These are phyloP conservation scores for Acanthosoma haemorrhoidale DNA, from an alignment of 2,888 invertebrate species.

Conservation along the genomic window DNA sequence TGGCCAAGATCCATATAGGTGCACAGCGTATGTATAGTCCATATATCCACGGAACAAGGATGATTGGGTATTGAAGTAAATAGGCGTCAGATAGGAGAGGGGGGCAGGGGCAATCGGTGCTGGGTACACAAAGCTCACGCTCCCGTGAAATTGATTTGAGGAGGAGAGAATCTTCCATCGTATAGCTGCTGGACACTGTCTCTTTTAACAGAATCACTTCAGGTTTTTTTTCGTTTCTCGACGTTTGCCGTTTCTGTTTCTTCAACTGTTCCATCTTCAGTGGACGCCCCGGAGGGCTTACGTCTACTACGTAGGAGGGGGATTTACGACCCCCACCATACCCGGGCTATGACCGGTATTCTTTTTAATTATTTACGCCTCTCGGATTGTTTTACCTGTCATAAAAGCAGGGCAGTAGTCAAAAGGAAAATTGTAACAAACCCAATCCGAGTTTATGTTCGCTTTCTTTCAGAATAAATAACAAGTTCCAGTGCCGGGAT, in stretches of 20 bases:
- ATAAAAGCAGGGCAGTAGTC: neutral
- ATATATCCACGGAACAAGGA: neutral
- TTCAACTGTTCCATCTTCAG: neutral
- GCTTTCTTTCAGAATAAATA: slow-evolving; percentile 15
- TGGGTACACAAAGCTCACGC: slow-evolving; percentile 40
- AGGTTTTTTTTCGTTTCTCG: neutral
- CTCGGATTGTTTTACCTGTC: neutral
- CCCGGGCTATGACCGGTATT: neutral
- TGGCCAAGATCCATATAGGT: no score
- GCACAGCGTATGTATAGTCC: no score
- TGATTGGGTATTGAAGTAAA: slow-evolving; percentile 5
- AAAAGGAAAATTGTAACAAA: slow-evolving; percentile 19
- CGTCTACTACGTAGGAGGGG: no score
- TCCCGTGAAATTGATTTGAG: slow-evolving; percentile 41
- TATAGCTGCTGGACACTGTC: neutral
- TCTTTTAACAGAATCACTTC: neutral
- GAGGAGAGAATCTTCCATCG: neutral
- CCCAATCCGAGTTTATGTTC: slow-evolving; percentile 22
- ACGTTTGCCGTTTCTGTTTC: neutral
- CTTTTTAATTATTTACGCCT: neutral
- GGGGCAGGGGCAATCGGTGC: neutral
- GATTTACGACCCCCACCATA: neutral
- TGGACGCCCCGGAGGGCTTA: neutral
- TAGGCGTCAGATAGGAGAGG: no score
- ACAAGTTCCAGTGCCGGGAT: neutral